Conservation (phyloP, 2,888 invertebrate species). For the Tuberolachnus salignus region DNA sequence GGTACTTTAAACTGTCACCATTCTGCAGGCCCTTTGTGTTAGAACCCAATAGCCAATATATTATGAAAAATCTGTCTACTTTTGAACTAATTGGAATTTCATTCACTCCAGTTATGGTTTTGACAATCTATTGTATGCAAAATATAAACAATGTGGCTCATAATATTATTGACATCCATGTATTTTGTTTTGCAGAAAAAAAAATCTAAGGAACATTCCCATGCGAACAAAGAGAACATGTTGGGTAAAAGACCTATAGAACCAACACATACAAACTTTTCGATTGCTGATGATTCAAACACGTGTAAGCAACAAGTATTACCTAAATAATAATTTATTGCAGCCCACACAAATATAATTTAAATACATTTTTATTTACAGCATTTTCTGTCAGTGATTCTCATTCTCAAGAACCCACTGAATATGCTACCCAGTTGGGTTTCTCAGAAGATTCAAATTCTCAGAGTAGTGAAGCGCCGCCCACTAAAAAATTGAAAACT, state of each 20-base stretch:
- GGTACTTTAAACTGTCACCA: no score
- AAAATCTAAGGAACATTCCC: slow-evolving; percentile 69
- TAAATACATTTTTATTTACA: slow-evolving; percentile 65
- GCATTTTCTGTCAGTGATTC: slow-evolving; percentile 85
- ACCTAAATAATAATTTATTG: no score
- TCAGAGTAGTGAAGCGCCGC: slow-evolving; percentile 77
- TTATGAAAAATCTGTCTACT: no score
- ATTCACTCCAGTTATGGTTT: not conserved
- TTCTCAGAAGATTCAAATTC: slow-evolving; percentile 92
- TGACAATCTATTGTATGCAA: not conserved
- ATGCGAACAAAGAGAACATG: slow-evolving; percentile 78
- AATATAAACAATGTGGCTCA: no score
- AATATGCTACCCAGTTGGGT: slow-evolving; percentile 80
- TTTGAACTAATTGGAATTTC: no score
- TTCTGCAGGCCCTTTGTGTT: no score
- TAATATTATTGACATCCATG: not conserved
- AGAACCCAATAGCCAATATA: no score
- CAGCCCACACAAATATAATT: no score
- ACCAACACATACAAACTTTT: slow-evolving; percentile 81
- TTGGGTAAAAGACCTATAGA: slow-evolving; percentile 72
- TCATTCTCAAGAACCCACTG: slow-evolving; percentile 86
- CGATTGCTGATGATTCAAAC: slow-evolving; percentile 87
- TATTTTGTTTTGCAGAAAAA: slow-evolving; percentile 65
- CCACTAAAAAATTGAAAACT: slow-evolving; percentile 79
- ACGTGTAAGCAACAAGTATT: slow-evolving; percentile 72